Evolutionary conservation across 2,888 invertebrate genomes (phyloP).

Genomic region (Chrysomela aeneicollis): DNA sequence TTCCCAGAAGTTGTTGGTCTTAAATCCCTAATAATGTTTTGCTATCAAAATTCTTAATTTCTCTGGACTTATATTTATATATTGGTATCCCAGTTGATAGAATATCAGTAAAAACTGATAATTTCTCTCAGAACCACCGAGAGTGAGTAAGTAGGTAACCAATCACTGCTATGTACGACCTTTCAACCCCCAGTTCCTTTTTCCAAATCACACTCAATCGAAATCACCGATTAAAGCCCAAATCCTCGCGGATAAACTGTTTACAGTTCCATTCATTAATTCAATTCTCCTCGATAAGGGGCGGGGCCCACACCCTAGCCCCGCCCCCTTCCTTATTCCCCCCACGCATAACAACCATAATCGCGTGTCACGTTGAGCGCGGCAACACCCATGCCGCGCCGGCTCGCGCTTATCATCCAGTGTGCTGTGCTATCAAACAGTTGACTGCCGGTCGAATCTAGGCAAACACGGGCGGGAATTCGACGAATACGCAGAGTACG

Average conservation of each 20-base stretch:
- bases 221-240: slow-evolving; percentile 39
- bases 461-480: slow-evolving; percentile 48
- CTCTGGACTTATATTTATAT: no score
- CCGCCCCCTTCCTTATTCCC: slow-evolving; percentile 38
- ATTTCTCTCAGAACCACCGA: no score
- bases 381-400: slow-evolving; percentile 35
- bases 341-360: slow-evolving; percentile 30
- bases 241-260: slow-evolving; percentile 47
- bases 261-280: slow-evolving; percentile 57
- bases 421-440: slow-evolving; percentile 54
- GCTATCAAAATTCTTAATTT: no score
- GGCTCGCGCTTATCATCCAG: slow-evolving; percentile 51
- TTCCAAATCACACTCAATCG: slow-evolving; percentile 20
- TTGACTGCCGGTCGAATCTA: slow-evolving; percentile 54
- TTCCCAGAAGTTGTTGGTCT: no score
- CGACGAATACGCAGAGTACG: not conserved
- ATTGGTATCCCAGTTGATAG: no score
- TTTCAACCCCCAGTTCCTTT: slow-evolving; percentile 4
- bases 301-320: slow-evolving; percentile 38
- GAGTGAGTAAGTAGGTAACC: no score
- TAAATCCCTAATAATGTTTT: no score
- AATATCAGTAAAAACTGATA: no score
- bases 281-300: slow-evolving; percentile 48
- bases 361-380: slow-evolving; percentile 21
- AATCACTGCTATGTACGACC: not conserved